A percentile compares a stretch with the other conserved stretches of the same genome.
phyloP scores from a whole-genome alignment of 2,113 vertebrate genomes.

The Galeopterus variegatus region DNA sequence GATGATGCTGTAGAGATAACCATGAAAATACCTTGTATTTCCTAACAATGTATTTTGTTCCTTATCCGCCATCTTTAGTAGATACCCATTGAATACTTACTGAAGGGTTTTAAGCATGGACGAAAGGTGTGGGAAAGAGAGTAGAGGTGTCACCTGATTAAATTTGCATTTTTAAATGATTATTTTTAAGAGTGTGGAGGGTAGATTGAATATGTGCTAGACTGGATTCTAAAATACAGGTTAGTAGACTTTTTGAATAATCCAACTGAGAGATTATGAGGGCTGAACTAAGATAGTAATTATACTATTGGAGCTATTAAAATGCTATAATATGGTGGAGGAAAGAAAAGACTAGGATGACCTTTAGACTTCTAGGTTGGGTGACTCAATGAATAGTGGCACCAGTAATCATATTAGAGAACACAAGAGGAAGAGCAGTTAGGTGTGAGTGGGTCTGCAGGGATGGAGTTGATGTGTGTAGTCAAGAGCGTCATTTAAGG shows the following conservation, averaged over 20 bases:
- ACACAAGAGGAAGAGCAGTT: background rate
- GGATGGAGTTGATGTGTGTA: background rate
- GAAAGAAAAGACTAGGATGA: background rate
- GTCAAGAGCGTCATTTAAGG: background rate
- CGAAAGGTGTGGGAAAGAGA: background rate
- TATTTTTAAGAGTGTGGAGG: background rate
- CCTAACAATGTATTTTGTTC: background rate
- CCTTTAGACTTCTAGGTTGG: background rate
- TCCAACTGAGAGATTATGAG: background rate
- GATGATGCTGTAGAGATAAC: background rate
- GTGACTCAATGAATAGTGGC: background rate
- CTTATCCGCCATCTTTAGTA: background rate
- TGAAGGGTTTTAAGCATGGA: background rate
- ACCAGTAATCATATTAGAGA: background rate
- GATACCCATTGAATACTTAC: background rate
- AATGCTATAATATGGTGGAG: background rate
- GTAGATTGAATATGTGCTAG: background rate
- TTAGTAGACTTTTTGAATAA: background rate
- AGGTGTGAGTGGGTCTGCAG: background rate
- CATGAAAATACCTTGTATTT: background rate
- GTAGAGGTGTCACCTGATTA: background rate
- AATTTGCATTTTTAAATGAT: background rate
- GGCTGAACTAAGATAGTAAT: background rate
- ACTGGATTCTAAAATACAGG: background rate
- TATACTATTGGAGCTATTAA: background rate